Evolutionary conservation across 2,113 vertebrate genomes (phyloP), one percentile per base, ranked within the genome.

Genomic region (Aleadryas rufinucha): DNA sequence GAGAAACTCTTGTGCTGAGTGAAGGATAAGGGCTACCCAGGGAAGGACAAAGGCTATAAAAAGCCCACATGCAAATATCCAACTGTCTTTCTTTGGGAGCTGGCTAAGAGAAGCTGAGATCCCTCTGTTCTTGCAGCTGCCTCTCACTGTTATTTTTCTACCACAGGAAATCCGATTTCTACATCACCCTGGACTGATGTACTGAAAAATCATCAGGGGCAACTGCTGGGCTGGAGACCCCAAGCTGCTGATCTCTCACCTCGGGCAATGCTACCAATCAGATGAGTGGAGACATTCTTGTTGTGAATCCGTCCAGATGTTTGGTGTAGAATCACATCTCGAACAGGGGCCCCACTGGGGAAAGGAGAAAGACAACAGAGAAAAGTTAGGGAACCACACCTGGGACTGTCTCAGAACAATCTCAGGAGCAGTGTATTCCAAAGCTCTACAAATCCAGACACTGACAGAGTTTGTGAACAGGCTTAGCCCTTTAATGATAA

Each of bases 201-300:
- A 64, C 0, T 85, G 31, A 79, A 44, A 81, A 83, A 42, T 26
- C 52, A 54, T 23, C 10, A 47, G 9, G 22, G 33, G 16, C 44
- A 81, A 24, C 26, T 68, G 37, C 14, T 66, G 59, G 30, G 35
- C 23, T 35, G 56, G 24, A 86, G 35, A 42, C 6, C 31, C 52
- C 44, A 63, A 16, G 50, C 14, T 74, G 65, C 24, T 42, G 4
- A 28, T n/a, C 54, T 64, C 96, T 95, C 69, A 98, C 98, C 98
- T 92, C 93, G 93, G 98, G 98, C 98, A 88, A 99, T 99, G 98
- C 98, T 99, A 72, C 99, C 99, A 39, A 99, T 99, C 1, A 99
- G 98, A 81, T 99, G 99, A 71, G 99, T 99, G 78, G 99, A 99
- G 69, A 99, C 99, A 1, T 99, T 99, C 96, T 99, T 99, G 97